Conservation (phyloP, 2,797 vertebrate species). For the Tamandua tetradactyla region DNA sequence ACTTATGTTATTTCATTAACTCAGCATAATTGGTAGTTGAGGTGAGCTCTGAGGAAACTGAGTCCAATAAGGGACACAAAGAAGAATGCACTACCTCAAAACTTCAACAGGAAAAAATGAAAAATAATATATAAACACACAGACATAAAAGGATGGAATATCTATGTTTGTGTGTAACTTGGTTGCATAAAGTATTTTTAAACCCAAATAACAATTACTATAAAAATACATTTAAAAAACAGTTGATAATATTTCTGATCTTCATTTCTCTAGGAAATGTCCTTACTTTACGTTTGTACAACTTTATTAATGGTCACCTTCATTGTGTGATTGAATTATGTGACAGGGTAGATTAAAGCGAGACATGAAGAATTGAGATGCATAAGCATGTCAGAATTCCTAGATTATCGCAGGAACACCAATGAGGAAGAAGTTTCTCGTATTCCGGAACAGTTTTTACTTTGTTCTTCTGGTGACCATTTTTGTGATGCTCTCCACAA, state of each 20-base stretch:
- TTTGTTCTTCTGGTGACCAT: constrained; percentile 49
- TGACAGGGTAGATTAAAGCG: constrained; percentile 56
- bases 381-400: constrained; percentile 16
- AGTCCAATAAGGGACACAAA: neutral
- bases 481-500: neutral
- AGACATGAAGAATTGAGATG: constrained; percentile 48
- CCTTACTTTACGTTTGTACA: constrained; percentile 12
- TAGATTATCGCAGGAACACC: constrained; percentile 7
- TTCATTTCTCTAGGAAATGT: constrained; percentile 6
- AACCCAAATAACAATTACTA: constrained; percentile 1
- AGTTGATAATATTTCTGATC: constrained; percentile 49
- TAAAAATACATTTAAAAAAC: neutral
- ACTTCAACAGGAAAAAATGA: neutral
- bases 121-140: neutral
- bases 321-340: constrained; percentile 51
- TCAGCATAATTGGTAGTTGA: neutral
- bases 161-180: neutral
- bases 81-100: neutral
- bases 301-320: constrained; percentile 55
- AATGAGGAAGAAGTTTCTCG: constrained; percentile 47
- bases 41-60: neutral
- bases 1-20: neutral
- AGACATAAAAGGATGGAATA: neutral
- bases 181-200: neutral
- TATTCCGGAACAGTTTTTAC: constrained; percentile 7